These are phyloP conservation scores for Cephalopachus bancanus DNA, from an alignment of 2,797 vertebrate genomes.

Conservation along the genomic window DNA sequence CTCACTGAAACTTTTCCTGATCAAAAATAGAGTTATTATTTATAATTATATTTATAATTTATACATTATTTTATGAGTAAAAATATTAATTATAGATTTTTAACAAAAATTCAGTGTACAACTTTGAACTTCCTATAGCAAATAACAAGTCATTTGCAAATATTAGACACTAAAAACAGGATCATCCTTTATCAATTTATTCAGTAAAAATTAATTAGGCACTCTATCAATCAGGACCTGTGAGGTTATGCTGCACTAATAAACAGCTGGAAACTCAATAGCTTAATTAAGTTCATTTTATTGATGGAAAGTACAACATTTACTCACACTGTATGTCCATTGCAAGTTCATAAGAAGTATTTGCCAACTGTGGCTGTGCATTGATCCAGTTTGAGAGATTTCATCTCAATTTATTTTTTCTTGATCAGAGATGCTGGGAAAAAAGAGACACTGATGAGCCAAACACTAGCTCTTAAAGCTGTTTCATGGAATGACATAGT, in stretches of 20 bases:
- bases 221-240: background rate
- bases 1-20: constrained; percentile 25
- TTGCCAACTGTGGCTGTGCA: background rate
- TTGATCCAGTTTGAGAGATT: background rate
- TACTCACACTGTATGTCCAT: background rate
- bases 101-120: background rate
- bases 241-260: background rate
- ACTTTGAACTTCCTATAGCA: constrained; percentile 35
- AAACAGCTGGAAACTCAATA: constrained; percentile 34
- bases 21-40: background rate
- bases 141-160: constrained; percentile 34
- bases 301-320: background rate
- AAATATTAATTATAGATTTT: constrained; percentile 39
- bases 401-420: background rate
- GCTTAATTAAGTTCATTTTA: background rate
- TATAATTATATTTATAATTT: constrained; percentile 37
- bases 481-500: background rate
- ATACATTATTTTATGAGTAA: constrained; percentile 24
- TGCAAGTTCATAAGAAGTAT: background rate
- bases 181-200: constrained; percentile 44
- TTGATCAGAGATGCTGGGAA: background rate
- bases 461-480: background rate
- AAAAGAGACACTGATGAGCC: background rate
- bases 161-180: background rate
- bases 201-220: background rate